Base-by-base conservation (phyloP, 2,113 vertebrate species). In the Stictonetta naevosa region DNA sequence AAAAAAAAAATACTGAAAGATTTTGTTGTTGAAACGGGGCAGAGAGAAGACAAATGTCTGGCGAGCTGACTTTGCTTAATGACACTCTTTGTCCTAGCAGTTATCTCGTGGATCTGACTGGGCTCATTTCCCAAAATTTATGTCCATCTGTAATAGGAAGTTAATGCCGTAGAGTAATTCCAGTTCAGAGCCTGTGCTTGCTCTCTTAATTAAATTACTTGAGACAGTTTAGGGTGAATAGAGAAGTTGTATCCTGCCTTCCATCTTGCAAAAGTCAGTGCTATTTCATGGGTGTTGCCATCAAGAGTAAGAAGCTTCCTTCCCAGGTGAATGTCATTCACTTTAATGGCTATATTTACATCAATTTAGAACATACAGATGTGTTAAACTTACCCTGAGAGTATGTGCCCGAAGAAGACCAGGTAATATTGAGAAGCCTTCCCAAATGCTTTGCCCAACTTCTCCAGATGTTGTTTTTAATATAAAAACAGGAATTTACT, bases 151-250 rank as follows among this genome's bases (percentile, higher is more conserved):
- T 83, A 95, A 84, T 90, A 0, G 0, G 38, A 86, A 75, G 46
- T 55, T 92, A 77, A 90, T 91, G 36, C 88, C 36, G 25, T 71
- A 59, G 56, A 73, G 55, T 60, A 79, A 92, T 95, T 91, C 36
- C 66, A 90, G 60, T 64, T 62, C 21, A 64, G 83, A 48, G 77
- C 86, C 88, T 90, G 46, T 86, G 56, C 36, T 80, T 14, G 58
- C 12, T 31, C 23, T 86, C 68, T 44, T 71, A 83, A 93, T 92
- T 88, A 77, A 96, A 83, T 95, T 80, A 83, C 19, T 79, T 84
- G 67, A 83, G 71, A 56, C 34, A 76, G n/a, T 76, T 76, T 56
- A 58, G 63, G 67, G 77, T 73, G 60, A 82, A 36, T 25, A 73
- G 63, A 62, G 77, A 60, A 86, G 33, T 26, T 83, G 29, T 75